Base-by-base conservation (phyloP, 2,888 invertebrate species). In the Belgica antarctica region DNA sequence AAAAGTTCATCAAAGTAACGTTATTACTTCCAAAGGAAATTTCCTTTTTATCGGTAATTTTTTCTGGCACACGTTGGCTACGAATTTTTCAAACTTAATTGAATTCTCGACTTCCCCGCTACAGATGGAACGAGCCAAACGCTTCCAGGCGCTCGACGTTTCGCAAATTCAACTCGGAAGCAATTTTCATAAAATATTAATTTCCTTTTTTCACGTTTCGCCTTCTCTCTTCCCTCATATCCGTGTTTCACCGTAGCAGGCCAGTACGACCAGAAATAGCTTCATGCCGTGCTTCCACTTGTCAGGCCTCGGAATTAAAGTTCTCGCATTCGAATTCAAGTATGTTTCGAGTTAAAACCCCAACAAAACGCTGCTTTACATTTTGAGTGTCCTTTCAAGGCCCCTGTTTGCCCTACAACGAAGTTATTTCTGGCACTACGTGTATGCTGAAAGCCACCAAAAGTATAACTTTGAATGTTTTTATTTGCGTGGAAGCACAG, bases 181-280 rank as follows among this genome's bases (percentile, higher is more conserved):
- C 66, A 66, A 66, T 66, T 66, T 66, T 66, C 52, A 52, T 52
- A 66, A 66, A 66, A 66, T 66, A 66, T 47, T 66, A 66, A 66
- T 66, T 66, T 66, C 66, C 66, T 66, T 62, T 47, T 66, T 34
- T 15, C 41, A 41, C n/a, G 15, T 41, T 41, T 19, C 12, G n/a
- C 27, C 24, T 31, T 62, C 31, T 19, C 15, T 47, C 47, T 47
- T 52, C 24, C 8, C n/a, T 41, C 15, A 12, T n/a, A 41, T 41
- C 41, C 41, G 41, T 41, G n/a, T n/a, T n/a, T 41, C 41, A 41
- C 10, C n/a, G n/a, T n/a, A n/a, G n/a, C n/a, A 41, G 41, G 41
- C 41, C n/a, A 41, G 4, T 41, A n/a, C n/a, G n/a, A n/a, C n/a
- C n/a, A n/a, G n/a, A n/a, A n/a, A n/a, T n/a, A n/a, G n/a, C n/a